Base-by-base conservation (phyloP, 2,888 invertebrate species). In the Pyrgus malvae region DNA sequence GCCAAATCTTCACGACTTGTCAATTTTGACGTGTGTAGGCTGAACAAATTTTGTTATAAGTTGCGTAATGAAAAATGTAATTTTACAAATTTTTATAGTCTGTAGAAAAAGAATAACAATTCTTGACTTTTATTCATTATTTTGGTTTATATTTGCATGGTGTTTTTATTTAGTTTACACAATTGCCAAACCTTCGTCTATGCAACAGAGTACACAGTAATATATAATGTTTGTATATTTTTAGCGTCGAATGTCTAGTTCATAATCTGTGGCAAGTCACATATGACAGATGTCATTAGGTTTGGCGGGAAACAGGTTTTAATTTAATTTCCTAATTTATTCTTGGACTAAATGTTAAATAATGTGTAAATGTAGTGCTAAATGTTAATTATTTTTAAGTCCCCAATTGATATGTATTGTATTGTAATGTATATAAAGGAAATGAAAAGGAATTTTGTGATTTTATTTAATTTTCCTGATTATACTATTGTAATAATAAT, bases 351-450 rank as follows among this genome's bases (percentile, higher is more conserved):
- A 72, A 76, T 76, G 78, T 82, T 81, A 76, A 71, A 74, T 69
- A 75, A 71, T 81, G 67, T 81, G 72, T 82, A 78, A 76, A 60
- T 60, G 69, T 80, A 79, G 76, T 53, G 62, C 63, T 80, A 79
- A 84, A 83, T 86, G 87, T 88, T 88, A 83, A 78, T 85, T 88
- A 86, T 80, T 88, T 88, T 68, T 88, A 88, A 87, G 86, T 70
- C 64, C 62, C 72, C 61, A 78, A 74, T 76, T 70, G 63, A 69
- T n/a, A n/a, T 80, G 76, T 79, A 75, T 60, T n/a, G 33, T 25
- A 41, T 25, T 76, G 74, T 80, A 74, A 65, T 85, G 83, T 86
- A 84, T 87, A 88, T 86, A 88, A 87, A 86, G 76, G 65, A 83
- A 69, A 77, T 82, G 83, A 67, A 80, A 38, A 77, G 69, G 61